phyloP scores from a whole-genome alignment of 2,888 invertebrate species.

The Agriopis aurantiaria region DNA sequence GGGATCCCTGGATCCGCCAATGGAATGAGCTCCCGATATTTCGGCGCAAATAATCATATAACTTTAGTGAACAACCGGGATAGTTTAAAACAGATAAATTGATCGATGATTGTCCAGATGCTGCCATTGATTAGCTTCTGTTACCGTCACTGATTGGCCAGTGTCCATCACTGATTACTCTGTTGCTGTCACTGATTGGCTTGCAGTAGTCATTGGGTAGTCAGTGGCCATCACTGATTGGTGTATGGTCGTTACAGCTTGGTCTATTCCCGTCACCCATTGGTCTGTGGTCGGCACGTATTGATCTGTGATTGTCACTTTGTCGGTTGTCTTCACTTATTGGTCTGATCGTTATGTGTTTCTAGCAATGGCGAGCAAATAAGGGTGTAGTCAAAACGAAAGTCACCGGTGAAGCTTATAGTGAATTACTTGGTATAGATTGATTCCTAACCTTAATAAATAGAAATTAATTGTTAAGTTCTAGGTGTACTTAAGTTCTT shows the following conservation, averaged over 20 bases:
- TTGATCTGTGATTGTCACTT: neutral
- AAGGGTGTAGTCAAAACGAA: conserved; percentile 9
- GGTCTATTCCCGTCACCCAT: neutral
- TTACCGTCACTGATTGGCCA: neutral
- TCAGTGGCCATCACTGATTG: neutral
- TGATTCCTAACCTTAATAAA: conserved; percentile 7
- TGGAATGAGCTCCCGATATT: no score
- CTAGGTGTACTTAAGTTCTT: conserved; percentile 14
- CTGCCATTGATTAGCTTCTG: no score
- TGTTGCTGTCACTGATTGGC: neutral
- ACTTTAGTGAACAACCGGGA: no score
- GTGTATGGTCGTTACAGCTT: neutral
- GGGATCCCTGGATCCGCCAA: no score
- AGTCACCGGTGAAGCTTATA: conserved; percentile 12
- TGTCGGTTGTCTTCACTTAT: neutral
- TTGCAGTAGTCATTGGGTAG: neutral
- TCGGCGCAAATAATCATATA: no score
- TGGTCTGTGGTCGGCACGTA: neutral
- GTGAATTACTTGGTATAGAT: neutral
- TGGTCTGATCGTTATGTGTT: neutral
- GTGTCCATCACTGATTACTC: neutral
- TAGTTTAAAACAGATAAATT: no score
- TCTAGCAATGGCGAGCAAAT: conserved; percentile 5
- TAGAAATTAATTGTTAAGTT: conserved; percentile 7
- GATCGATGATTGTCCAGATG: no score